phyloP scores from a whole-genome alignment of 1,140 invertebrate genomes.

The Armadillidium nasatum region DNA sequence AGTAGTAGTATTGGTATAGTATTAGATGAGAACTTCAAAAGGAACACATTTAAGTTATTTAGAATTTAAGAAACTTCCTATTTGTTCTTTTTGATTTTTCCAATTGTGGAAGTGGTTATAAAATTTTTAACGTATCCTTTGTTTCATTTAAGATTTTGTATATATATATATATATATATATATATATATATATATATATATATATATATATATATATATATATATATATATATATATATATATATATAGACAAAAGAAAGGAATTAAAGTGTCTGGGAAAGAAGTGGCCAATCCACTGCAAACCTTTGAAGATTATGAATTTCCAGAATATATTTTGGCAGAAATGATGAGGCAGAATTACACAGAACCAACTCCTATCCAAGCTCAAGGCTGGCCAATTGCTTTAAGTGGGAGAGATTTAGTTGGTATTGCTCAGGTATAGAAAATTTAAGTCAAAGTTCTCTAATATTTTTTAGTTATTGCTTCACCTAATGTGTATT shows the following conservation, averaged over 20 bases:
- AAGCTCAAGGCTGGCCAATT: conserved; percentile 56
- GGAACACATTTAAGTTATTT: background rate
- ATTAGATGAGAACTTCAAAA: conserved; percentile 14
- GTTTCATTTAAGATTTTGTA: too few species aligned
- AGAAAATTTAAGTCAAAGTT: too few species aligned
- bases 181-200: background rate
- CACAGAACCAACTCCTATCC: conserved; percentile 55
- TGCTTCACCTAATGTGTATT: too few species aligned
- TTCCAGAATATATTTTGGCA: conserved; percentile 51
- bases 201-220: background rate
- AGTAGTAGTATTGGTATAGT: background rate
- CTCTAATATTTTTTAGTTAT: conserved; percentile 50
- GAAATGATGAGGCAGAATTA: conserved; percentile 48
- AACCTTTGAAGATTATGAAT: conserved; percentile 54
- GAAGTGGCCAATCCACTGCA: conserved; percentile 54
- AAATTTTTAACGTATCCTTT: too few species aligned
- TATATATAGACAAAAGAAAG: conserved; percentile 35
- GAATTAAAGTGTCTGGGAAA: conserved; percentile 51
- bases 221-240: background rate
- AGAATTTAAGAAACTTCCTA: too few species aligned
- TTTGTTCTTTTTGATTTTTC: too few species aligned
- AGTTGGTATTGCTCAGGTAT: conserved; percentile 70
- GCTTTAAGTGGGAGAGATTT: conserved; percentile 58
- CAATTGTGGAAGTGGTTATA: too few species aligned
- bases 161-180: too few species aligned